Percentiles rank a stretch among this genome's conserved stretches.
Evolutionary conservation across 2,113 vertebrate genomes (phyloP).

Genomic region (Phyllopteryx taeniolatus): DNA sequence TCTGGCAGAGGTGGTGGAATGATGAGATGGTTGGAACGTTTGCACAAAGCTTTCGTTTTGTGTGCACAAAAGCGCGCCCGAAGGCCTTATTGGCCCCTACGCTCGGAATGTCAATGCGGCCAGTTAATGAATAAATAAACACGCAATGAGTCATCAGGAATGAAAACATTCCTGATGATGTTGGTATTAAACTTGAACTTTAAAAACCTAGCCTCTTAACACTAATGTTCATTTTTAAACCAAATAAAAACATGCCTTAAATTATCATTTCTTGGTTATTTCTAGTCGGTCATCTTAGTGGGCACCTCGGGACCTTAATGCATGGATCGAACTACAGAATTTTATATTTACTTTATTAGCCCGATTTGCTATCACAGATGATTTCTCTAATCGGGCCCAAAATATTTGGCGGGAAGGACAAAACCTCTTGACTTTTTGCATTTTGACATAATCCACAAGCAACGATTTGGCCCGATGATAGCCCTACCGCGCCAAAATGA

Average conservation of each 20-base stretch:
- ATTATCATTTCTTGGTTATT: neutral
- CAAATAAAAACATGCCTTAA: neutral
- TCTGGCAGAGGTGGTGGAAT: conserved; percentile 11
- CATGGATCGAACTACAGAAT: too few species aligned
- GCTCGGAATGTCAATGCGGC: neutral
- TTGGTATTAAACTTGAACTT: neutral
- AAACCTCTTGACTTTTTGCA: too few species aligned
- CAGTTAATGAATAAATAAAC: neutral
- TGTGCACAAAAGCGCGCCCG: neutral
- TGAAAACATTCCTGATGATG: neutral
- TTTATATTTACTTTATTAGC: too few species aligned
- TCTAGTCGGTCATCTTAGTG: neutral
- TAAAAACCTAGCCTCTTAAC: neutral
- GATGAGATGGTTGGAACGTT: conserved; percentile 12
- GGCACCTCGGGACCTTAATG: neutral
- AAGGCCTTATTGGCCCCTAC: neutral
- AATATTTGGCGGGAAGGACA: too few species aligned
- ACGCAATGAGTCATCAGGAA: too few species aligned
- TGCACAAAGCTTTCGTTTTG: conserved; percentile 3
- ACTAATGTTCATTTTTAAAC: neutral
- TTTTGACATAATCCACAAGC: too few species aligned
- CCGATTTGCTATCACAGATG: too few species aligned
- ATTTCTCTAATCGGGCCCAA: too few species aligned
- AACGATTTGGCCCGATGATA: too few species aligned
- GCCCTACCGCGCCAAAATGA: neutral